Evolutionary conservation across 2,888 invertebrate species (phyloP), one percentile per base, ranked within the genome.

Genomic region (Podabrus alpinus): DNA sequence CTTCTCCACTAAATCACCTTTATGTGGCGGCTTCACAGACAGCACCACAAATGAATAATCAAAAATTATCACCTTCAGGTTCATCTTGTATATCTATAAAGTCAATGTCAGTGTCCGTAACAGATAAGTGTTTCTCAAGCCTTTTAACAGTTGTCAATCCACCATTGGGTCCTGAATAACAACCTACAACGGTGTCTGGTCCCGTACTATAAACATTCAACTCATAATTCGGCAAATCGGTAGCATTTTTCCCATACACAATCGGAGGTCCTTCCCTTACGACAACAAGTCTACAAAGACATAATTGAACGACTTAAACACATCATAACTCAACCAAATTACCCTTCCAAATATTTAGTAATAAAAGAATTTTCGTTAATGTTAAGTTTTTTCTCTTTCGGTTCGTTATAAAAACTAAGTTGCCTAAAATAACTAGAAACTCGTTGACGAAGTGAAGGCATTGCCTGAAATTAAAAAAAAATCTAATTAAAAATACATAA

Each of bases 161-260:
- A 74, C 92, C 93, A 81, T 94, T 93, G 0, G 96, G 96, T 9
- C 96, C 96, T 0, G 95, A 94, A 83, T 92, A 92, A 71, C 95
- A 93, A 10, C 94, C 92, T 72, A 92, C 88, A 69, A 94, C 88
- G 68, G 91, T 89, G 71, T 89, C 88, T 24, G 89, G 84, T 15
- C 91, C 90, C 45, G 87, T 88, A 60, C 88, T 86, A 82, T 90
- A 90, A 17, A 84, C 80, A 11, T 88, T 90, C 68, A 93, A 84
- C 73, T 89, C 87, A 73, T 87, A 90, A 80, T 89, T 90, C 0
- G 95, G 94, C 80, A 95, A 88, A 84, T 94, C 94, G 70, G 92
- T 92, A 68, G 93, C 92, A 81, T 90, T 92, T 83, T 92, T 91
- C 4, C 94, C 94, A 82, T 92, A 92, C 79, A 92, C 90, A 70